phyloP scores from a whole-genome alignment of 2,888 invertebrate genomes.

The Eristalis pertinax region DNA sequence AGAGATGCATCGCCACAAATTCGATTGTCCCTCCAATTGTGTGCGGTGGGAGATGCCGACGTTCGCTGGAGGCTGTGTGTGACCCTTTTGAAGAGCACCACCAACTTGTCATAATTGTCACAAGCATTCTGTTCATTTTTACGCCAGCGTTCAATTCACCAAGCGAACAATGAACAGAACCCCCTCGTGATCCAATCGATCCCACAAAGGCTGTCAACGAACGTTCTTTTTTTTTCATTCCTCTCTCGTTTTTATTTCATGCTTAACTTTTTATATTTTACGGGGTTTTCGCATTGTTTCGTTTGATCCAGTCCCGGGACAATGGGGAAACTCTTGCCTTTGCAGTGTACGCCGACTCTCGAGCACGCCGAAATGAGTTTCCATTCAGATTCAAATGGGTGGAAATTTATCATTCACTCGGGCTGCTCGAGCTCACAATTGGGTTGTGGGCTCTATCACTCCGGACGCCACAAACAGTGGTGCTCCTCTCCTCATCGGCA shows the following conservation, averaged over 20 bases:
- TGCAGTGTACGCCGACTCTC: conserved; percentile 36
- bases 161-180: conserved; percentile 41
- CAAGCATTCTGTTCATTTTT: conserved; percentile 40
- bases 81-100: conserved; percentile 20
- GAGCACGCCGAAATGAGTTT: conserved; percentile 50
- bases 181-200: conserved; percentile 41
- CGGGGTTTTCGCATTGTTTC: conserved; percentile 58
- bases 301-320: conserved; percentile 64
- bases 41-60: neutral
- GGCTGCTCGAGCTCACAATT: conserved; percentile 24
- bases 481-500: too few species aligned
- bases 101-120: conserved; percentile 67
- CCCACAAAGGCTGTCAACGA: conserved; percentile 50
- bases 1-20: conserved; percentile 13
- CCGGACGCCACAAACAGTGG: conserved; percentile 24
- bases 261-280: conserved; percentile 47
- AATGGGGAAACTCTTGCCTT: conserved; percentile 64
- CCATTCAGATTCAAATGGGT: conserved; percentile 68
- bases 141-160: neutral
- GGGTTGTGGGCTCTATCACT: conserved; percentile 53
- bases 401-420: conserved; percentile 65
- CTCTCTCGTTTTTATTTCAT: neutral
- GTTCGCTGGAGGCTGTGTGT: neutral
- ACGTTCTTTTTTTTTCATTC: neutral
- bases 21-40: conserved; percentile 12